Base-by-base conservation (phyloP, 2,888 invertebrate species). In the Xanthia icteritia region DNA sequence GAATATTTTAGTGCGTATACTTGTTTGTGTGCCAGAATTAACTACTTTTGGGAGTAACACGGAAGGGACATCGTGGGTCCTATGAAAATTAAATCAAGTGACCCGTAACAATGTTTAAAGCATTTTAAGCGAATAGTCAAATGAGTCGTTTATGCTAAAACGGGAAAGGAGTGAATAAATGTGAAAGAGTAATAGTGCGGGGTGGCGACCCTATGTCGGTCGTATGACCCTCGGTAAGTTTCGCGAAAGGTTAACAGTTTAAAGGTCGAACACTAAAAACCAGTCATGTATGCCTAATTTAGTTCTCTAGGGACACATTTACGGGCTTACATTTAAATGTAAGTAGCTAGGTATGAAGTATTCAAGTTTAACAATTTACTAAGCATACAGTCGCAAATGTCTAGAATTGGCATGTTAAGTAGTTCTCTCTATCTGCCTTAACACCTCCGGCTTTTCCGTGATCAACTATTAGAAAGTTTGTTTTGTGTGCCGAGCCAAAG, bases 261-360 rank as follows among this genome's bases (percentile, higher is more conserved):
- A 92, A 93, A 94, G 93, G 93, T 91, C 91, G 89, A 86, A 90
- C 89, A 90, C 87, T 91, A 91, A 92, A 92, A 91, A 88, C 90
- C 89, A 88, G 89, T 90, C 90, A 89, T 89, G 88, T 90, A 86
- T 88, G 86, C 85, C 82, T 90, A 90, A 91, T 91, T 90, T 89
- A 89, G 83, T 84, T 84, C 81, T 76, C 84, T 66, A 63, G 85
- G 82, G 85, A 89, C 82, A 83, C 76, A 69, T 79, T 84, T 82
- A 88, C 79, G 45, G 64, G 76, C 75, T 65, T 83, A 82, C 63
- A 23, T 80, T 75, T 72, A 63, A 72, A 75, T 31, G 64, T 66
- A n/a, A n/a, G n/a, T n/a, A 70, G 54, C 23, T n/a, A 36, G 11
- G 31, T 71, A 73, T 63, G 61, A 42, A 54, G 61, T 13, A 71